Evolutionary conservation across 2,113 vertebrate genomes (phyloP), one percentile per base, ranked within the genome.

Genomic region (Monopterus albus): DNA sequence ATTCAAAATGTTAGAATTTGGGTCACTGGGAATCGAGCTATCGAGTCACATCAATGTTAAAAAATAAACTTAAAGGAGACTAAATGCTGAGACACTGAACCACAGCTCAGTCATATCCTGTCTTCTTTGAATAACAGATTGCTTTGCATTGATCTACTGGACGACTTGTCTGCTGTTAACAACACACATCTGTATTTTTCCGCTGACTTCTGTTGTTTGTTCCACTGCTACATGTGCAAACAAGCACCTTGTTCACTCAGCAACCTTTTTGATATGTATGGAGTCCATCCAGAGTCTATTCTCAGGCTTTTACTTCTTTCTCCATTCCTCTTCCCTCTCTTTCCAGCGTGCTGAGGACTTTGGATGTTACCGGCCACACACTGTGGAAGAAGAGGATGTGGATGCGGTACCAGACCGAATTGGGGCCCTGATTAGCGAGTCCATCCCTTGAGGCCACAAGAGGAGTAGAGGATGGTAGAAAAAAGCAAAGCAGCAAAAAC

Each of bases 371-470:
- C 46, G 57, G 57, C 47, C 72, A 59, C 21, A 28, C 69, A 4
- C 73, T 57, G 6, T 2, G 0, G 31, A n/a, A 51, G 38, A 71
- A 25, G n/a, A 26, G 45, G 75, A 50, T 58, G 78, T 26, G 28
- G 73, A 66, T 61, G 42, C 63, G 68, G 72, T 51, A 61, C 7
- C 14, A 65, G 25, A 50, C 71, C 82, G 63, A 76, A 72, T 17
- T 62, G 42, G 63, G 60, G 45, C 64, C 51, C 20, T 71, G 50
- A 74, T 72, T 45, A 61, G 13, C 11, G 31, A 75, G 42, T 60
- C 45, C 33, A 28, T 77, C 58, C 49, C 43, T 62, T 3, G 61
- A 72, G 62, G 38, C 58, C 23, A 26, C 10, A 42, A 33, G 10
- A 60, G 51, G 43, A 67, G 18, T 7, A 36, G 33, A 46, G 0